These are phyloP conservation scores for Sitta europaea DNA, from an alignment of 2,113 vertebrate species.

Conservation along the genomic window DNA sequence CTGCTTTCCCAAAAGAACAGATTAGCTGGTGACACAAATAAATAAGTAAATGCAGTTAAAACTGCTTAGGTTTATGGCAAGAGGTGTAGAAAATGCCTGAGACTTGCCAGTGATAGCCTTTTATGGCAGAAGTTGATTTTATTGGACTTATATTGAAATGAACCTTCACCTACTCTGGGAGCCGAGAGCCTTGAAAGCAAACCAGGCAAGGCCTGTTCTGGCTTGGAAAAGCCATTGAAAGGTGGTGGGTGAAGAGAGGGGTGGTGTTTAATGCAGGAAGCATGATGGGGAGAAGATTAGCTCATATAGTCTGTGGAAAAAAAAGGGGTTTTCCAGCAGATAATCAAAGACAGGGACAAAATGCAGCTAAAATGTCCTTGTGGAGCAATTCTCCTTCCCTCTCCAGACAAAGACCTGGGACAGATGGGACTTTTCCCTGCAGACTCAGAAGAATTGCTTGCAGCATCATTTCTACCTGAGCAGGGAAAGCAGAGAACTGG, in stretches of 20 bases:
- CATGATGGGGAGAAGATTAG: not conserved
- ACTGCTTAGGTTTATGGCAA: not conserved
- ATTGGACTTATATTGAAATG: not conserved
- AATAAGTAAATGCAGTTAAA: conserved; percentile 43
- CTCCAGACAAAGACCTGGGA: not conserved
- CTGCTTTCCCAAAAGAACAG: conserved; percentile 42
- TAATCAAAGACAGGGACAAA: not conserved
- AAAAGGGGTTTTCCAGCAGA: not conserved
- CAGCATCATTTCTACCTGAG: not conserved
- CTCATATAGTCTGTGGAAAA: not conserved
- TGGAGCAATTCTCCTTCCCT: not conserved
- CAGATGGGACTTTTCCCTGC: not conserved
- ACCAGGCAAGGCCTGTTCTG: not conserved
- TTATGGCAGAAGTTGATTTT: not conserved
- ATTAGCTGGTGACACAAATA: conserved; percentile 53
- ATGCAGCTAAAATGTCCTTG: not conserved
- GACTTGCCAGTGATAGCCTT: conserved; percentile 6
- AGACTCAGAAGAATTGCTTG: not conserved
- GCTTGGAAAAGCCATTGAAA: not conserved
- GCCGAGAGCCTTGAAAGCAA: not conserved
- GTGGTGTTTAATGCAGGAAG: not conserved
- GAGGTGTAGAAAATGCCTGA: not conserved
- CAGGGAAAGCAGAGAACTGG: not conserved
- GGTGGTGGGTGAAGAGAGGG: not conserved
- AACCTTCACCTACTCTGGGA: not conserved